Evolutionary conservation across 2,797 vertebrate genomes (phyloP).

Genomic region (Leucoraja ocellata): DNA sequence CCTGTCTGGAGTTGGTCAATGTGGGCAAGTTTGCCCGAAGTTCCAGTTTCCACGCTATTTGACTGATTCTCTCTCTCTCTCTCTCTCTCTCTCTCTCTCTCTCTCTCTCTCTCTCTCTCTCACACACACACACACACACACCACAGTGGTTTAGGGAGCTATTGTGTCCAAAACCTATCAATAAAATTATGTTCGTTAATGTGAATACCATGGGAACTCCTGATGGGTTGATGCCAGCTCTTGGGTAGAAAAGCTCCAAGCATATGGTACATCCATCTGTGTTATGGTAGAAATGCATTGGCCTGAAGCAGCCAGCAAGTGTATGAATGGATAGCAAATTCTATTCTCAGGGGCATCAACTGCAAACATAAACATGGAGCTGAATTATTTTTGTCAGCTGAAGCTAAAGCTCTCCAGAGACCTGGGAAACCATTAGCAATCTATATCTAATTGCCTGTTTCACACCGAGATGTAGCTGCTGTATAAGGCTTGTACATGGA

Average conservation of each 20-base stretch:
- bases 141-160: not conserved
- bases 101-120: too few species aligned
- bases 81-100: too few species aligned
- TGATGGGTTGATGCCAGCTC: not conserved
- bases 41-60: too few species aligned
- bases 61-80: too few species aligned
- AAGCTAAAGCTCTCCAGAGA: constrained; percentile 10
- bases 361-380: constrained; percentile 29
- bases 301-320: constrained; percentile 25
- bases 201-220: constrained; percentile 36
- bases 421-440: constrained; percentile 21
- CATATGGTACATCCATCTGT: constrained; percentile 38
- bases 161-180: constrained; percentile 18
- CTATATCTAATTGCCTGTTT: constrained; percentile 33
- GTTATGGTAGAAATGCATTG: constrained; percentile 32
- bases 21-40: too few species aligned
- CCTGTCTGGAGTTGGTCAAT: not conserved
- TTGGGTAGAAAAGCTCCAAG: constrained; percentile 19
- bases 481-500: not conserved
- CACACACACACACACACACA: too few species aligned
- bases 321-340: constrained; percentile 36
- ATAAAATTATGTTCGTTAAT: constrained; percentile 27
- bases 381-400: constrained; percentile 36
- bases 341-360: not conserved
- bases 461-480: not conserved